A percentile compares a stretch with the other conserved stretches of the same genome.
Evolutionary conservation across 2,797 vertebrate species (phyloP).

Genomic region (Sciurus carolinensis): DNA sequence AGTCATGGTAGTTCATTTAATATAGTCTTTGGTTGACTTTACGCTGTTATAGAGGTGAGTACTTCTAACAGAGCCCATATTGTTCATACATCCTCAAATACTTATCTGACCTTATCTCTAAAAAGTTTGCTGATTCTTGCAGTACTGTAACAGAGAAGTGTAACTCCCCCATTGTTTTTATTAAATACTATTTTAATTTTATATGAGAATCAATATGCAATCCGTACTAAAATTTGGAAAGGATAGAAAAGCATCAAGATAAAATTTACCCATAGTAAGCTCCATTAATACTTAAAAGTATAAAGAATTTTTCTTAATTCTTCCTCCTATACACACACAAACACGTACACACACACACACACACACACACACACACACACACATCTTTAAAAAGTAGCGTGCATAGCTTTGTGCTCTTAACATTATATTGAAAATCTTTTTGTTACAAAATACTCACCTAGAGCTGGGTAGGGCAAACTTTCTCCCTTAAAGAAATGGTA

Average conservation of each 20-base stretch:
- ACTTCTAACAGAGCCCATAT: neutral
- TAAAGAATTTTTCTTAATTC: neutral
- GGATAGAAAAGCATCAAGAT: neutral
- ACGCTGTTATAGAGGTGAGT: neutral
- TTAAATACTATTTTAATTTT: neutral
- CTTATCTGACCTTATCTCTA: neutral
- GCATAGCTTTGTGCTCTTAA: neutral
- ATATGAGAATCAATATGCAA: neutral
- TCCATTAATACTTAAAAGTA: slow-evolving; percentile 7
- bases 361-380: neutral
- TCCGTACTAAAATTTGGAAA: neutral
- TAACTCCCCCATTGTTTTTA: neutral
- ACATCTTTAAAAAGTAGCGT: neutral
- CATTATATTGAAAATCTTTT: neutral
- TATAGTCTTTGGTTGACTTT: neutral
- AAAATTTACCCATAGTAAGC: neutral
- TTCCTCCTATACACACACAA: neutral
- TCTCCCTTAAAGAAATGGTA: neutral
- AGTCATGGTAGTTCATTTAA: neutral
- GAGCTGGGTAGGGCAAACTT: neutral
- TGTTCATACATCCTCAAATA: neutral
- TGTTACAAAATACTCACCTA: neutral
- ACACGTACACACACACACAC: neutral
- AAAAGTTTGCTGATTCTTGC: neutral
- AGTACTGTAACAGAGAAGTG: neutral